phyloP scores from a whole-genome alignment of 92 coral and sea anemone genomes.

The Siderastrea radians region DNA sequence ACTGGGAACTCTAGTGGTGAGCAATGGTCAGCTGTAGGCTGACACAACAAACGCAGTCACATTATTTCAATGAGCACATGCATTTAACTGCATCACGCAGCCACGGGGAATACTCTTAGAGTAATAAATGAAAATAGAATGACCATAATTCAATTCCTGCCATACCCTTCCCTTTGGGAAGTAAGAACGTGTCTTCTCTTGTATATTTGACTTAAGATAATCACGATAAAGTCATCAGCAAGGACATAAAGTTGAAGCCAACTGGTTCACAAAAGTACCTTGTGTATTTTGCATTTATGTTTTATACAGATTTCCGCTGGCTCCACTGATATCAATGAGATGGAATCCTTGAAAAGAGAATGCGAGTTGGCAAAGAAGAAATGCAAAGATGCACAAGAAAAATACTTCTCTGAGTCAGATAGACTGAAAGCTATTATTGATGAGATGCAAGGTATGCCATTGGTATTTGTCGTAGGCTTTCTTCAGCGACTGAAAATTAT shows the following conservation, averaged over 20 bases:
- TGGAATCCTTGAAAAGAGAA: conserved; percentile 24
- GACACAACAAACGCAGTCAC: no score
- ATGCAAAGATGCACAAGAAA: conserved; percentile 13
- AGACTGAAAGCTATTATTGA: conserved; percentile 59
- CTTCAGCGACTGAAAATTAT: neutral
- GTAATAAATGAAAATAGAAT: no score
- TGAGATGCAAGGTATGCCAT: conserved; percentile 54
- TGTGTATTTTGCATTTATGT: neutral
- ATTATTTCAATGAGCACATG: no score
- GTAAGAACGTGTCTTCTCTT: no score
- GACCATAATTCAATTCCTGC: no score
- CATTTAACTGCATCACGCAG: no score
- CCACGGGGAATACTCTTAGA: no score
- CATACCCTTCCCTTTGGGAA: no score
- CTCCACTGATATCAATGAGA: neutral
- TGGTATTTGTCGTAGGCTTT: neutral
- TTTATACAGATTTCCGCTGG: neutral
- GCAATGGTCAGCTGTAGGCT: no score
- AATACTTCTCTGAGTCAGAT: conserved; percentile 28
- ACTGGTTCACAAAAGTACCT: no score
- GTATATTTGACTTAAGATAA: neutral
- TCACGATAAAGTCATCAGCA: neutral
- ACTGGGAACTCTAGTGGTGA: no score
- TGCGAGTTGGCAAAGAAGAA: conserved; percentile 27
- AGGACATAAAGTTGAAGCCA: neutral